Percentiles rank a stretch among this genome's conserved stretches.
phyloP scores from a whole-genome alignment of 2,888 invertebrate genomes.

The Asteroscopus sphinx region DNA sequence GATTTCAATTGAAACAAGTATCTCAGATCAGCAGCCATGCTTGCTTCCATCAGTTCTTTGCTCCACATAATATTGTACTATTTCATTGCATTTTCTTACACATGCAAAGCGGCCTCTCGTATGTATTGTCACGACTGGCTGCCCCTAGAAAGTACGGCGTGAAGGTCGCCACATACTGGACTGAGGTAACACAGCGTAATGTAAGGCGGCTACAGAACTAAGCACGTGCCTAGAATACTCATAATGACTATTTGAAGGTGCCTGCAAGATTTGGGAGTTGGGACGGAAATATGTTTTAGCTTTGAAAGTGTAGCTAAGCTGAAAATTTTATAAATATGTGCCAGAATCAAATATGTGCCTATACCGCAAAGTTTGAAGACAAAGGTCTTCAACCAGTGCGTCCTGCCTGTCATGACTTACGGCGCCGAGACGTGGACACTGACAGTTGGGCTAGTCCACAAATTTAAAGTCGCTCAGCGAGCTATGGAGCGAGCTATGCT shows the following conservation, averaged over 20 bases:
- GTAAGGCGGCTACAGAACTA: conserved; percentile 17
- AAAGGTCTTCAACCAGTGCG: no score
- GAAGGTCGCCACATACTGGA: conserved; percentile 58
- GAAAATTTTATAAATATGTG: not conserved
- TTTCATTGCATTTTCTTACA: conserved; percentile 34
- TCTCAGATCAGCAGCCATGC: no score
- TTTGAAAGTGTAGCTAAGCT: no score
- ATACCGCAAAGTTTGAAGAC: no score
- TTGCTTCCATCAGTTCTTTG: not conserved
- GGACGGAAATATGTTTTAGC: not conserved
- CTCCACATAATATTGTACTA: conserved; percentile 8
- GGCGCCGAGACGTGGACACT: no score
- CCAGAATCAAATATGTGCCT: no score
- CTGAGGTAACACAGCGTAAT: conserved; percentile 42
- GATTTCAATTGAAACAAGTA: no score
- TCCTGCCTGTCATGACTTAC: no score
- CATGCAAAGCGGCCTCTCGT: conserved; percentile 29
- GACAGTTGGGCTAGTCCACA: no score
- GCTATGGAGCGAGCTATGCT: no score
- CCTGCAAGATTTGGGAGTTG: conserved; percentile 4
- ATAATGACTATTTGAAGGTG: not conserved
- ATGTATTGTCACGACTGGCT: conserved; percentile 53
- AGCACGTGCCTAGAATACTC: conserved; percentile 31
- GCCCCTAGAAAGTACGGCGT: conserved; percentile 62
- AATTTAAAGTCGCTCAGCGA: no score